Evolutionary conservation across 2,113 vertebrate species (phyloP).

Genomic region (Suricata suricatta): DNA sequence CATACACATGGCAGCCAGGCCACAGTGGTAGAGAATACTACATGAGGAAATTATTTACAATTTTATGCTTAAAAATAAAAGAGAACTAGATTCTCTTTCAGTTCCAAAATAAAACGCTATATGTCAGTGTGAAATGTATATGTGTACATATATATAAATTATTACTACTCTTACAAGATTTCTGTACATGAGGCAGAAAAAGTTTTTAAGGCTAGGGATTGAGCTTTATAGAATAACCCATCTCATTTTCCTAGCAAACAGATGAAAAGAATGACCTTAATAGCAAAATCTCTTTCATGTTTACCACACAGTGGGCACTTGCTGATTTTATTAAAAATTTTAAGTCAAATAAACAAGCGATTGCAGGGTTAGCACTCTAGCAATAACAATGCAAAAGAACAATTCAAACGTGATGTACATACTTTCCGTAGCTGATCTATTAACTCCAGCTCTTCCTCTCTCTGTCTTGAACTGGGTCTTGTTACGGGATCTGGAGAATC

Average conservation of each 20-base stretch:
- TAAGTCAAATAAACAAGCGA: background rate
- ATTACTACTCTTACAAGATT: background rate
- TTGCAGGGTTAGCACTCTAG: background rate
- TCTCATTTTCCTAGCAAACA: constrained; percentile 36
- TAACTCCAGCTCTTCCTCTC: constrained; percentile 86
- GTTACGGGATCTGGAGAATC: constrained; percentile 77
- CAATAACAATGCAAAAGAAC: background rate
- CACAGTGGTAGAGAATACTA: background rate
- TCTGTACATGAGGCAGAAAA: constrained; percentile 7
- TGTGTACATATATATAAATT: background rate
- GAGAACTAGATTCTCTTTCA: background rate
- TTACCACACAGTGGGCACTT: background rate
- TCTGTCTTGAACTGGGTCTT: constrained; percentile 82
- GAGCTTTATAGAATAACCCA: constrained; percentile 37
- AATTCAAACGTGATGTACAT: constrained; percentile 25
- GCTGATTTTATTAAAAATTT: background rate
- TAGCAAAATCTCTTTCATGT: constrained; percentile 22
- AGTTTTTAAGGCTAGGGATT: background rate
- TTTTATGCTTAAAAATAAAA: background rate
- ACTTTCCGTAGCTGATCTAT: constrained; percentile 96
- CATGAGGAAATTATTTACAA: background rate
- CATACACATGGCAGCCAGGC: background rate
- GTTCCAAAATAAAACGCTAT: background rate
- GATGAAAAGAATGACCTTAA: constrained; percentile 12
- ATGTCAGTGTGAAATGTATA: background rate